These are phyloP conservation scores for Ariopsis seemanni DNA, from an alignment of 2,113 vertebrate genomes.

Conservation along the genomic window DNA sequence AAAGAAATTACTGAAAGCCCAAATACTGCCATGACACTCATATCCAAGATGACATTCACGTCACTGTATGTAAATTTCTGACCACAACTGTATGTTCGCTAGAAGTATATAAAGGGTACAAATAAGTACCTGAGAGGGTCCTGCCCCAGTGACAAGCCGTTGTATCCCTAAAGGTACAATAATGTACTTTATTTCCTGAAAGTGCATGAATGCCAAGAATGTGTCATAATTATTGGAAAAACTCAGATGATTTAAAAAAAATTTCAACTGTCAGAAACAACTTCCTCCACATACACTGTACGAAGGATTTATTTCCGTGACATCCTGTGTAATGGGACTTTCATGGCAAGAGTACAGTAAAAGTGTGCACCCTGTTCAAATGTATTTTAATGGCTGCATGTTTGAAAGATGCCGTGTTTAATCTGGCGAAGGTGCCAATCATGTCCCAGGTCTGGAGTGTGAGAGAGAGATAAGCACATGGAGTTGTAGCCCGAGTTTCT, in stretches of 20 bases:
- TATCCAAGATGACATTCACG: too few species aligned
- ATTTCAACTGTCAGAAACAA: background rate
- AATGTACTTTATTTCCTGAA: too few species aligned
- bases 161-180: too few species aligned
- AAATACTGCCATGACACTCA: too few species aligned
- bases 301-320: too few species aligned
- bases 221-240: background rate
- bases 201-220: background rate
- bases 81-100: too few species aligned
- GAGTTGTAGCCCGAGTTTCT: background rate
- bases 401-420: background rate
- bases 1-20: too few species aligned
- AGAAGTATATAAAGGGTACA: too few species aligned
- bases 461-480: conserved; percentile 14
- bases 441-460: background rate
- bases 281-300: background rate
- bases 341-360: background rate
- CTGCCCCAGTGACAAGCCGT: too few species aligned
- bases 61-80: too few species aligned
- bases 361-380: background rate
- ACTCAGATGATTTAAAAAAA: background rate
- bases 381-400: background rate
- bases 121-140: too few species aligned
- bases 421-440: background rate
- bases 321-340: background rate